Conservation (phyloP, 2,888 invertebrate genomes). For the Terebella lapidaria region DNA sequence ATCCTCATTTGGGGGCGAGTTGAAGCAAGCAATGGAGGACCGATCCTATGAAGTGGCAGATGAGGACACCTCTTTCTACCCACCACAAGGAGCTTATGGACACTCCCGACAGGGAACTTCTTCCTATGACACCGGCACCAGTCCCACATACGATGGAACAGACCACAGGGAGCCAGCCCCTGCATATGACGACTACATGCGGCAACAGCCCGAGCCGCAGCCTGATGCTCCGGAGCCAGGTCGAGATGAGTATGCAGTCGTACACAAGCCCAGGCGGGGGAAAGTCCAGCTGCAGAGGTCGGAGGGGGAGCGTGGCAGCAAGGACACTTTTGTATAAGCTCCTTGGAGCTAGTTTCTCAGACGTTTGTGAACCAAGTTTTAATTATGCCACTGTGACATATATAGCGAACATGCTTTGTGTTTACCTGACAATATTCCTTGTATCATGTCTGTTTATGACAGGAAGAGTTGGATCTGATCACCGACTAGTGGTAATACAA, state of each 20-base stretch:
- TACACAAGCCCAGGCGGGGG: background rate
- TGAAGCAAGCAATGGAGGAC: background rate
- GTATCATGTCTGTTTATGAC: too few relatives aligned
- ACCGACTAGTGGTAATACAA: too few relatives aligned
- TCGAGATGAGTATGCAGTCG: background rate
- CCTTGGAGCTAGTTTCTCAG: too few relatives aligned
- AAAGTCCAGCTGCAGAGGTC: slow-evolving; percentile 1
- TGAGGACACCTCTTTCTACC: background rate
- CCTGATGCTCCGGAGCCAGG: background rate
- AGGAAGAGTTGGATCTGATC: too few relatives aligned
- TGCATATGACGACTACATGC: background rate
- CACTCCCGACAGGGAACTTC: background rate
- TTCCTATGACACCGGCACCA: background rate
- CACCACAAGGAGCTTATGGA: background rate
- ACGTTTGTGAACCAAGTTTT: too few relatives aligned
- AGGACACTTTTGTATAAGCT: slow-evolving; percentile 4
- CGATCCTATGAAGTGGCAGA: slow-evolving; percentile 1
- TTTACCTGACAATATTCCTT: too few relatives aligned
- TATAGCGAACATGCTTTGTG: too few relatives aligned
- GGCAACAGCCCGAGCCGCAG: background rate
- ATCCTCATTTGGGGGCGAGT: background rate
- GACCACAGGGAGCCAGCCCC: background rate
- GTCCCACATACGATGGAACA: background rate
- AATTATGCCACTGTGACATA: too few relatives aligned
- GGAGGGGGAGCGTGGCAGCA: background rate